Base-by-base conservation (phyloP, 1,140 invertebrate genomes). In the Oedothorax gibbosus region DNA sequence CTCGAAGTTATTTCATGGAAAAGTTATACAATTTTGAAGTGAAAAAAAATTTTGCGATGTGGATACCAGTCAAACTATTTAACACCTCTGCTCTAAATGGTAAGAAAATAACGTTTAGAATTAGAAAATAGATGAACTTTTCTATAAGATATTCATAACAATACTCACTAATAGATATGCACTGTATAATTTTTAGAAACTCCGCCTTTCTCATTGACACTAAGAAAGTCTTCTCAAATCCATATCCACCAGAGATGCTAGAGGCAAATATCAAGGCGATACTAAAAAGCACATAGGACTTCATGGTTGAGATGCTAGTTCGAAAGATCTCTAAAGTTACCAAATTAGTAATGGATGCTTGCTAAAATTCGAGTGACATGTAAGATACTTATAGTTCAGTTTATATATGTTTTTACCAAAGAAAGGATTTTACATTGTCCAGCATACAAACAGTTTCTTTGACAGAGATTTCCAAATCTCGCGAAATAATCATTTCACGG, bases 151-250 rank as follows among this genome's bases (percentile, higher is more conserved):
- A 57, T 5, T 50, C 50, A 79, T 51, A 56, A 2, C 2, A 15
- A 35, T 53, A 84, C 81, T 75, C 75, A 84, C 81, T 84, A 0
- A 64, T 84, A 9, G 81, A 84, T 62, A 84, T 84, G 18, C 81
- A 84, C 1, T 84, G 57, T 0, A 84, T 62, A 21, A 84, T 84
- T 5, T 49, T 76, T 10, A 84, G 20, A 49, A 84, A 84, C 20
- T 84, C 81, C 0, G 81, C 81, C 57, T 84, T 84, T 50, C 81
- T 75, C 35, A 84, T 2, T 9, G 81, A 76, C n/a, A 76, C 81
- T 9, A 84, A 35, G 15, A 66, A 84, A 4, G 62, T 50, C 21
- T 84, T 84, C 15, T 84, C 81, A n/a, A 76, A 9, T 50, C 53
- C 72, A n/a, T 68, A 51, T 12, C 50, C 51, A 64, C 7, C 10